These are phyloP conservation scores for Periplaneta americana DNA, from an alignment of 1,140 invertebrate genomes.

Conservation along the genomic window DNA sequence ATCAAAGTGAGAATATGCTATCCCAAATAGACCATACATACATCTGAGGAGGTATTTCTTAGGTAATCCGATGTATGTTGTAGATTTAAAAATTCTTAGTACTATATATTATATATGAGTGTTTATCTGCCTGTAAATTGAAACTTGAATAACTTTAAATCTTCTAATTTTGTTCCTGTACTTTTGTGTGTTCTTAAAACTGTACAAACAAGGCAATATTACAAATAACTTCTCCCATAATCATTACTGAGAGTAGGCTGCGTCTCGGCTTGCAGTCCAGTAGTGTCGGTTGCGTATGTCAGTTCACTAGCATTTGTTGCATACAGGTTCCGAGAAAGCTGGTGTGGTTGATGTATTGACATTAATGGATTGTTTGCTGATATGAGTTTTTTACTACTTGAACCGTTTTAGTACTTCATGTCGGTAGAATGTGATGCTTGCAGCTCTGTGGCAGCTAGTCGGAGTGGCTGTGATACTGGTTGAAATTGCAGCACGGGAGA, in stretches of 20 bases:
- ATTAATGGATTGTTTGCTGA: not conserved
- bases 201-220: constrained; percentile 11
- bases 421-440: not conserved
- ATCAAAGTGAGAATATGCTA: not conserved
- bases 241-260: not conserved
- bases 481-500: not conserved
- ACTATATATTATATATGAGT: constrained; percentile 7
- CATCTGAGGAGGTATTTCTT: constrained; percentile 7
- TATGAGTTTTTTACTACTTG: not conserved
- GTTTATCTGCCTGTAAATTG: constrained; percentile 17
- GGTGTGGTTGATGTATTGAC: not conserved
- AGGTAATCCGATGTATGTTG: constrained; percentile 1
- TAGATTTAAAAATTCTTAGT: constrained; percentile 10
- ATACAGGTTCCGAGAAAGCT: not conserved
- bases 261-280: not conserved
- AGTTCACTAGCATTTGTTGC: not conserved
- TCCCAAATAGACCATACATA: not conserved
- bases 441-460: not conserved
- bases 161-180: constrained; percentile 2
- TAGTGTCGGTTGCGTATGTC: not conserved
- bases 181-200: constrained; percentile 8
- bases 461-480: not conserved
- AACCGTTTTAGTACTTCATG: not conserved
- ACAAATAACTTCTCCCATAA: constrained; percentile 7
- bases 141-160: constrained; percentile 3